phyloP scores from a whole-genome alignment of 2,888 invertebrate species.

The Agrochola macilenta region DNA sequence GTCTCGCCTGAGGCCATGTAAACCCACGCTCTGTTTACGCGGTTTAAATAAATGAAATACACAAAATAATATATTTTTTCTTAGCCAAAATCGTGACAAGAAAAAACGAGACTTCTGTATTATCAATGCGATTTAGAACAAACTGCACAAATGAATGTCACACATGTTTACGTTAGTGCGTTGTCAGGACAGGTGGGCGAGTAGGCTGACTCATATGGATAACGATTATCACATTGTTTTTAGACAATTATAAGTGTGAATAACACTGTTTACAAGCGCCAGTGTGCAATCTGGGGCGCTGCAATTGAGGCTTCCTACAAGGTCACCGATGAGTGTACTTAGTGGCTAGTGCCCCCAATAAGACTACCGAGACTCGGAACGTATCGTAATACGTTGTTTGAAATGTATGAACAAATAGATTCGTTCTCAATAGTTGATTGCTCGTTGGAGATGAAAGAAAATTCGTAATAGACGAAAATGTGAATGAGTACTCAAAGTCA shows the following conservation, averaged over 20 bases:
- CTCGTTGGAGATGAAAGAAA: constrained; percentile 15
- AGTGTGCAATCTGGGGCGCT: constrained; percentile 70
- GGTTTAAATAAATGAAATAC: constrained; percentile 31
- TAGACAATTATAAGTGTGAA: constrained; percentile 66
- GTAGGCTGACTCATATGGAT: constrained; percentile 73
- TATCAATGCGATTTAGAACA: constrained; percentile 27
- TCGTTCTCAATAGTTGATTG: constrained; percentile 36
- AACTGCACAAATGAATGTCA: constrained; percentile 34
- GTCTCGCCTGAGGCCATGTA: constrained; percentile 41
- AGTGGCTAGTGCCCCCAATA: constrained; percentile 52
- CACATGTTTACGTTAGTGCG: constrained; percentile 58
- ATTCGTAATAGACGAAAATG: constrained; percentile 16
- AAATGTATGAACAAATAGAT: constrained; percentile 41
- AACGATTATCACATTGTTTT: constrained; percentile 72
- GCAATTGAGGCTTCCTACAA: constrained; percentile 71
- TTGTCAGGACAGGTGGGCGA: constrained; percentile 71
- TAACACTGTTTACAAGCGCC: constrained; percentile 71
- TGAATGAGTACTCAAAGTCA: constrained; percentile 14
- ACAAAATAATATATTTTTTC: constrained; percentile 13
- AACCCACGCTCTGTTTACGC: constrained; percentile 48
- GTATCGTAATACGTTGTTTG: constrained; percentile 41
- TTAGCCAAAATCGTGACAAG: constrained; percentile 20
- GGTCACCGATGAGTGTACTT: constrained; percentile 68
- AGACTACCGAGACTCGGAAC: constrained; percentile 29
- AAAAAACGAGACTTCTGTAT: background rate